phyloP scores from a whole-genome alignment of 1,140 invertebrate species.

The Cydia pomonella region DNA sequence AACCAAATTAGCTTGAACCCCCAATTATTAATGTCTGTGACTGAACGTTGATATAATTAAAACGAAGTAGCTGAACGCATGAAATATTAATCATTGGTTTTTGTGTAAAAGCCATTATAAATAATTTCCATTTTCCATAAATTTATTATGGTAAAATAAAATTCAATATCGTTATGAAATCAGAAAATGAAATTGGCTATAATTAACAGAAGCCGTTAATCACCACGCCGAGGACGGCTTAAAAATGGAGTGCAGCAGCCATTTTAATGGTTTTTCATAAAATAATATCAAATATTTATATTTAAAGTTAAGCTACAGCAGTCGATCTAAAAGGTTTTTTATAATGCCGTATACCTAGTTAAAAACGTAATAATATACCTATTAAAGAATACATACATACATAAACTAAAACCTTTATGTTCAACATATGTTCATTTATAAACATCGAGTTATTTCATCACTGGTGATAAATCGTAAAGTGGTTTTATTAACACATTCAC shows the following conservation, averaged over 20 bases:
- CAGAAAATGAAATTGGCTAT: slow-evolving; percentile 27
- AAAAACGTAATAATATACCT: no score
- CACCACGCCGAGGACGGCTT: neutral
- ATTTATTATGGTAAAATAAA: neutral
- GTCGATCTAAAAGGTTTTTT: no score
- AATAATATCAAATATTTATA: slow-evolving; percentile 35
- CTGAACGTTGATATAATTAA: neutral
- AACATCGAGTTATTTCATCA: no score
- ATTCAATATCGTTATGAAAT: slow-evolving; percentile 10
- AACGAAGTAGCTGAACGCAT: neutral
- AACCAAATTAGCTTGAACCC: no score
- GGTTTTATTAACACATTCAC: no score
- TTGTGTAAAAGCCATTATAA: neutral
- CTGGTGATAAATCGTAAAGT: no score
- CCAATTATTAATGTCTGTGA: no score
- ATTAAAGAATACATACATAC: no score
- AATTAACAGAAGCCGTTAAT: slow-evolving; percentile 26
- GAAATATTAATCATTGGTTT: neutral
- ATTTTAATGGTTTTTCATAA: slow-evolving; percentile 11
- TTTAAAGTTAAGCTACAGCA: slow-evolving; percentile 32
- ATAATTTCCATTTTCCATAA: neutral
- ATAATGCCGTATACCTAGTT: no score
- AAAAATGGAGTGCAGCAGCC: neutral
- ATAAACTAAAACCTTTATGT: no score
- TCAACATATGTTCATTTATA: no score